Evolutionary conservation across 2,113 vertebrate genomes (phyloP), one percentile per base, ranked within the genome.

Genomic region (Electrona antarctica): DNA sequence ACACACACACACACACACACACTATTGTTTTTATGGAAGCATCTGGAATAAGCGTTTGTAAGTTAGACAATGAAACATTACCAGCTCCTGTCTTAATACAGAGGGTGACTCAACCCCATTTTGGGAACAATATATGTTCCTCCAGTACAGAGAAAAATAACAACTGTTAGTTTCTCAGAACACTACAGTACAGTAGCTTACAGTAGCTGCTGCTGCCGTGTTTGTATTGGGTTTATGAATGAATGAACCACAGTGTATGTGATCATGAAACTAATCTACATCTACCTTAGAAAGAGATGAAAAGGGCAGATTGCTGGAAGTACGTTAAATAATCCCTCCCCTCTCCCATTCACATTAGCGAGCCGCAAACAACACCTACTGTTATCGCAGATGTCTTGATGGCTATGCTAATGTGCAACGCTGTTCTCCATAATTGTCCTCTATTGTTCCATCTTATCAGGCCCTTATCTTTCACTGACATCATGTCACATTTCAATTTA

Each of bases 391-490:
- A 55, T 47, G 46, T 69, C 77, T 69, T 69, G 54, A 60, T 60
- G 4, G 13, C 13, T 49, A 68, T 69, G 33, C 56, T 59, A 68
- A 45, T 71, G 48, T 56, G 63, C 64, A 59, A 29, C 65, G 57
- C 64, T 60, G 66, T 59, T 71, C 28, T 79, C 71, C 21, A 21
- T 70, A 72, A 54, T 87, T 86, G 71, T 84, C 79, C 61, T 60
- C 54, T 49, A 67, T 64, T 29, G 28, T 70, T 87, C 73, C 66
- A 41, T 4, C 65, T 52, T 68, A 62, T 50, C 59, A 60, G 55
- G 61, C 7, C 57, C 73, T 21, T 73, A 78, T 86, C 82, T 74
- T 47, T 33, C 2, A 33, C 29, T 6, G 33, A 3, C 69, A 69
- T 78, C 21, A 13, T 13, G 63, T 76, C n/a, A 81, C 47, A 41